Evolutionary conservation across 2,113 vertebrate genomes (phyloP), one percentile per base, ranked within the genome.

Genomic region (Callipepla squamata): DNA sequence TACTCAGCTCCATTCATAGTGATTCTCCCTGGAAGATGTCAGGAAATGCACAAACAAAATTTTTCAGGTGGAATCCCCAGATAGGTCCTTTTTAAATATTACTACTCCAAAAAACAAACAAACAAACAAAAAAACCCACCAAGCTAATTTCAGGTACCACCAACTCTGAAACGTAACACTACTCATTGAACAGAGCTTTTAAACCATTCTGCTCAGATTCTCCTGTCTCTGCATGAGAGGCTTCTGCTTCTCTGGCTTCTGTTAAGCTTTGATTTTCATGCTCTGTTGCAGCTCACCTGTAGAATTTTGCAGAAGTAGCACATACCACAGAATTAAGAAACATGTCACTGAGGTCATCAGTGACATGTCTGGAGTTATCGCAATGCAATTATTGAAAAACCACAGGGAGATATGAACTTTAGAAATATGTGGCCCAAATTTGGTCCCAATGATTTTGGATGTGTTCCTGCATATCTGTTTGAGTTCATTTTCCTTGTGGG

Each of bases 281-380:
- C 26, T 23, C 23, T 4, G 0, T 12, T 9, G 2, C 8, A 67
- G 26, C 22, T 28, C 30, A 14, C 0, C 1, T 20, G 21, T 12
- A 23, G 30, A 70, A 72, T 13, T 7, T 20, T 45, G 44, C 25
- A 80, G 44, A 57, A 21, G 18, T 36, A 76, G 21, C 57, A 36
- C 28, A 32, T 30, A 8, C 32, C 66, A 8, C 21, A 74, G 44
- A 26, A 8, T 2, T 28, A 85, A n/a, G 13, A 30, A 72, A 38
- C 17, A 32, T 40, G 40, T 40, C 40, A 40, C 40, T 40, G 44
- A 55, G 23, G 14, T 74, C 57, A 48, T 12, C 45, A 12, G 13
- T 70, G 45, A 48, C 12, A 14, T 17, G 7, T 14, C 6, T 25
- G 55, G 28, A 13, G 23, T 9, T 30, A 30, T 44, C 25, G 45